phyloP scores from a whole-genome alignment of 2,888 invertebrate genomes.

The Drosophila niveifrons region DNA sequence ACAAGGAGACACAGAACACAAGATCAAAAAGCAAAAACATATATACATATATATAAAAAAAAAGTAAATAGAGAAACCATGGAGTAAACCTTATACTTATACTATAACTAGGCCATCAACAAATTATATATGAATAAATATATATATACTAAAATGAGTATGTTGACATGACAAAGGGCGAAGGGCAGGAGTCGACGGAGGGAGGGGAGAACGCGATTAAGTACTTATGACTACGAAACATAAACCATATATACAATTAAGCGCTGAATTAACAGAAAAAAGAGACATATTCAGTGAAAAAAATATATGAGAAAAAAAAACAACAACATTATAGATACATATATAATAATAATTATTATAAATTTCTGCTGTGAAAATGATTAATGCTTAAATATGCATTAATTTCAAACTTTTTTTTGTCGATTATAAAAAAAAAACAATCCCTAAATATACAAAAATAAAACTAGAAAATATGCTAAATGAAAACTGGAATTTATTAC shows the following conservation, averaged over 20 bases:
- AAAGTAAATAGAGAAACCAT: conserved; percentile 47
- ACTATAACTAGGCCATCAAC: conserved; percentile 71
- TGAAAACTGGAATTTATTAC: conserved; percentile 37
- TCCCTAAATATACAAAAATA: conserved; percentile 30
- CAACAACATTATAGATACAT: conserved; percentile 14
- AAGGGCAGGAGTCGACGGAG: not conserved
- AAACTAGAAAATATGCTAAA: conserved; percentile 46
- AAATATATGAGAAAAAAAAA: conserved; percentile 22
- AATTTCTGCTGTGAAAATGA: conserved; percentile 62
- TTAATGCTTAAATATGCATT: conserved; percentile 57
- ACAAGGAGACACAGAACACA: conserved; percentile 1
- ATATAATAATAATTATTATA: conserved; percentile 36
- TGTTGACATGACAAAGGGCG: conserved; percentile 13
- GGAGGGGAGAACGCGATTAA: conserved; percentile 32
- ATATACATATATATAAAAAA: not conserved
- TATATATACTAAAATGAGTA: conserved; percentile 20
- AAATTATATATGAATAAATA: conserved; percentile 58
- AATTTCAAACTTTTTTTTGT: conserved; percentile 36
- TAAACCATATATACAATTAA: conserved; percentile 38
- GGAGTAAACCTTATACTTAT: conserved; percentile 47
- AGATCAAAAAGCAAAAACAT: conserved; percentile 12
- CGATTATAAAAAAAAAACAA: conserved; percentile 22
- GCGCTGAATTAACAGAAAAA: conserved; percentile 49
- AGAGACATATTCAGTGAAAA: conserved; percentile 45
- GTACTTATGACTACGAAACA: conserved; percentile 43